Conservation (phyloP, 2,113 vertebrate genomes). For the Elgaria multicarinata region DNA sequence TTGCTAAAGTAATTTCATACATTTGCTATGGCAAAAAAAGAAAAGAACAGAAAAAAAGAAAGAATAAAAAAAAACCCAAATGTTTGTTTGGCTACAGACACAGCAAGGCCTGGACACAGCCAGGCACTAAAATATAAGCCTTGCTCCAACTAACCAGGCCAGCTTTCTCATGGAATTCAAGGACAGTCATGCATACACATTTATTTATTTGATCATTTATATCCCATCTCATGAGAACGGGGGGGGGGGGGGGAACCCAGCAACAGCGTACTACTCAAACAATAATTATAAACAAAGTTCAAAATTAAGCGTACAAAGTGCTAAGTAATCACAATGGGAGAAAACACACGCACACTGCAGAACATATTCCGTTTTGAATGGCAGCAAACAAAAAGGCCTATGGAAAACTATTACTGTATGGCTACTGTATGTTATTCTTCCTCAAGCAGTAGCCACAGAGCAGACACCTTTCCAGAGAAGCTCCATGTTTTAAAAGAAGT, state of each 20-base stretch:
- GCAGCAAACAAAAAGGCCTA: not conserved
- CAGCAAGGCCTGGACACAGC: conserved; percentile 1
- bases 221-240: no score
- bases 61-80: no score
- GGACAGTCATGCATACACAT: not conserved
- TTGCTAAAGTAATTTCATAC: conserved; percentile 23
- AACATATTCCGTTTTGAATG: not conserved
- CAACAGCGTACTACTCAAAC: not conserved
- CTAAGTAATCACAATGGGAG: not conserved
- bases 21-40: conserved; percentile 1
- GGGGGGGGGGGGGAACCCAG: not conserved
- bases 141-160: not conserved
- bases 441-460: no score
- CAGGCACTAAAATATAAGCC: conserved; percentile 9
- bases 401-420: not conserved
- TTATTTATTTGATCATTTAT: not conserved
- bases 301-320: not conserved
- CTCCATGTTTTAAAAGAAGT: no score
- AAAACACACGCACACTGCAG: not conserved
- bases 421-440: not conserved
- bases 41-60: not conserved
- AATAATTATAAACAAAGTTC: not conserved
- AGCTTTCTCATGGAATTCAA: not conserved
- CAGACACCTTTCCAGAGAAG: no score
- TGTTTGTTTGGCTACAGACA: conserved; percentile 6